These are phyloP conservation scores for Lasius fuliginosus DNA, from an alignment of 2,888 invertebrate species.

Conservation along the genomic window DNA sequence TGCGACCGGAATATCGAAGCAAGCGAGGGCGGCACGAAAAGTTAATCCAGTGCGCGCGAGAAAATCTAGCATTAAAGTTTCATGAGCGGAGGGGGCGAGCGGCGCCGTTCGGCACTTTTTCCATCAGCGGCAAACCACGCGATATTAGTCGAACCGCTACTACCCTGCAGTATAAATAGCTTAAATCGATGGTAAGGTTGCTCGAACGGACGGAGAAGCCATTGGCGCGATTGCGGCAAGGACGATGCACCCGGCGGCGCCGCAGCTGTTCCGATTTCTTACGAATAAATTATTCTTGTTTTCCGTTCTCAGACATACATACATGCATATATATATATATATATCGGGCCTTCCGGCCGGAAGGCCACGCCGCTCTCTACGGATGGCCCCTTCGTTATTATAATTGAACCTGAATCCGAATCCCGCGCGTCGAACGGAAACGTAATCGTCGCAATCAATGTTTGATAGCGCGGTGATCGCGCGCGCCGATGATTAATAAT, in stretches of 20 bases:
- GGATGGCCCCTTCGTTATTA: constrained; percentile 52
- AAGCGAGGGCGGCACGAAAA: background rate
- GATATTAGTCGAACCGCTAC: constrained; percentile 56
- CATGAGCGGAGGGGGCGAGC: constrained; percentile 43
- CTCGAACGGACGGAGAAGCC: constrained; percentile 20
- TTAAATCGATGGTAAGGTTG: constrained; percentile 58
- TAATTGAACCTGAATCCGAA: constrained; percentile 62
- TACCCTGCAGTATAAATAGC: constrained; percentile 43
- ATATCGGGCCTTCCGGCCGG: constrained; percentile 16
- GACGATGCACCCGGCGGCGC: constrained; percentile 26
- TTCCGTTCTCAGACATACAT: constrained; percentile 4
- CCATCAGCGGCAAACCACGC: constrained; percentile 41
- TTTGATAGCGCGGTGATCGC: constrained; percentile 67
- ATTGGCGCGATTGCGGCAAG: constrained; percentile 36
- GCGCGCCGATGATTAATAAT: constrained; percentile 72
- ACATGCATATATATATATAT: background rate
- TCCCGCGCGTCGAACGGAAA: constrained; percentile 58
- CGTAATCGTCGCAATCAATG: constrained; percentile 75
- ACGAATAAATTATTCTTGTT: constrained; percentile 55
- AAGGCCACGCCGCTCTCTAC: background rate
- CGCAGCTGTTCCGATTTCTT: constrained; percentile 56
- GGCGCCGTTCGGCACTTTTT: constrained; percentile 44
- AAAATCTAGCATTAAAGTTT: constrained; percentile 60
- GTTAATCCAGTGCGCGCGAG: constrained; percentile 32
- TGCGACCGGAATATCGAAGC: constrained; percentile 18